Percentiles rank a stretch among this genome's conserved stretches.
Conservation (phyloP, 1,140 invertebrate genomes). For the Drosophila jambulina region DNA sequence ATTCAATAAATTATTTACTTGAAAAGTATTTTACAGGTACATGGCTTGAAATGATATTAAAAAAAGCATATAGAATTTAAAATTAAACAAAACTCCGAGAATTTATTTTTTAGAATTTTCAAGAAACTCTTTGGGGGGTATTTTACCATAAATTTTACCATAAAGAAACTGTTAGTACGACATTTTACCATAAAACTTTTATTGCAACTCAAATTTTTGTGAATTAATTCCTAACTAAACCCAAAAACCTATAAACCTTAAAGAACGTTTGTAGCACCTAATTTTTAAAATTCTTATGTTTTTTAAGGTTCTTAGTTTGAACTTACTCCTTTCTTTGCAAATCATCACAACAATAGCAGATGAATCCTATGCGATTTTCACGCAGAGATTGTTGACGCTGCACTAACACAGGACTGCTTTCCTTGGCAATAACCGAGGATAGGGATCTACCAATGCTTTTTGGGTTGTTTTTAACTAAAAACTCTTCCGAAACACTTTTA, state of each 20-base stretch:
- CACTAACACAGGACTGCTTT: background rate
- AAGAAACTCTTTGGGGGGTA: background rate
- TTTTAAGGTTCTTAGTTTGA: too few relatives aligned
- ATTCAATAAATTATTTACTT: too few relatives aligned
- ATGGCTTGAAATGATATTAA: background rate
- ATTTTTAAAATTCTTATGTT: background rate
- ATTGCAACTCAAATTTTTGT: background rate
- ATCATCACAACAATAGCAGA: constrained; percentile 2
- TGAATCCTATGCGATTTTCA: background rate
- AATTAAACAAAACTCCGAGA: background rate
- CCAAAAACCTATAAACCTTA: background rate
- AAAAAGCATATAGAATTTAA: too few relatives aligned
- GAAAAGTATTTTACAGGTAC: too few relatives aligned
- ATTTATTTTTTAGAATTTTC: background rate
- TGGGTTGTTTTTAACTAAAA: background rate
- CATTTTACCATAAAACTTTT: background rate
- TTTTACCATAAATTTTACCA: background rate
- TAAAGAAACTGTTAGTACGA: too few relatives aligned
- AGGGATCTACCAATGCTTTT: background rate
- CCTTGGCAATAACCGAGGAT: background rate
- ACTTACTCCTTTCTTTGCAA: background rate
- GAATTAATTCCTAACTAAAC: background rate
- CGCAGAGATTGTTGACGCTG: background rate
- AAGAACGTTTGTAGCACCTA: background rate
- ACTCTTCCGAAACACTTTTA: background rate